A percentile compares a stretch with the other conserved stretches of the same genome.
Conservation (phyloP, 2,888 invertebrate species). For the Drosophila lacicola region DNA sequence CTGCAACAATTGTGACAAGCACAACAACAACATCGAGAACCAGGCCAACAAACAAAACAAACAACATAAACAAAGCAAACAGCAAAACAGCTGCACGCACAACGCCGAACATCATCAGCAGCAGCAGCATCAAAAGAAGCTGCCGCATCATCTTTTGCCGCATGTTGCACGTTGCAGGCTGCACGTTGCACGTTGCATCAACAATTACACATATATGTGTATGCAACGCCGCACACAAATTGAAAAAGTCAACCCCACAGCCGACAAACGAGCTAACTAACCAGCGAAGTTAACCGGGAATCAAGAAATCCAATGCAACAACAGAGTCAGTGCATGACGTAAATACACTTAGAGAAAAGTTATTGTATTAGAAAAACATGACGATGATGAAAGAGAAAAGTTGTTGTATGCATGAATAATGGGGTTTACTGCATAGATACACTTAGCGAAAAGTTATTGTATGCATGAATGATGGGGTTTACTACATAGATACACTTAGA, state of each 20-base stretch:
- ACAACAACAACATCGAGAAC: slow-evolving; percentile 25
- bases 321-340: slow-evolving; percentile 34
- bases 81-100: slow-evolving; percentile 54
- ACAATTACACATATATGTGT: slow-evolving; percentile 51
- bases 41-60: slow-evolving; percentile 35
- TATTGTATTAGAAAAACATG: no score
- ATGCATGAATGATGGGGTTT: no score
- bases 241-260: slow-evolving; percentile 67
- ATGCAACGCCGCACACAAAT: slow-evolving; percentile 71
- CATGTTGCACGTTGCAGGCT: slow-evolving; percentile 41
- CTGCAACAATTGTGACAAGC: slow-evolving; percentile 8
- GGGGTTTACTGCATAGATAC: no score
- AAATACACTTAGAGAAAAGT: slow-evolving; percentile 2
- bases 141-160: slow-evolving; percentile 56
- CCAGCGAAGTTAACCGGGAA: slow-evolving; percentile 32
- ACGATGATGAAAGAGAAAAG: no score
- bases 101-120: slow-evolving; percentile 13
- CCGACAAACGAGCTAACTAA: slow-evolving; percentile 31
- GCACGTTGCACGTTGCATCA: slow-evolving; percentile 34
- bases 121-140: slow-evolving; percentile 60
- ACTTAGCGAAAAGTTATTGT: no score
- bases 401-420: no score
- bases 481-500: no score
- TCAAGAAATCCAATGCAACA: slow-evolving; percentile 21
- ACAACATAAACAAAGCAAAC: slow-evolving; percentile 37